Percentiles rank a stretch among this genome's conserved stretches.
Evolutionary conservation across 2,888 invertebrate genomes (phyloP).

Genomic region (Lasioglossum villosulum): DNA sequence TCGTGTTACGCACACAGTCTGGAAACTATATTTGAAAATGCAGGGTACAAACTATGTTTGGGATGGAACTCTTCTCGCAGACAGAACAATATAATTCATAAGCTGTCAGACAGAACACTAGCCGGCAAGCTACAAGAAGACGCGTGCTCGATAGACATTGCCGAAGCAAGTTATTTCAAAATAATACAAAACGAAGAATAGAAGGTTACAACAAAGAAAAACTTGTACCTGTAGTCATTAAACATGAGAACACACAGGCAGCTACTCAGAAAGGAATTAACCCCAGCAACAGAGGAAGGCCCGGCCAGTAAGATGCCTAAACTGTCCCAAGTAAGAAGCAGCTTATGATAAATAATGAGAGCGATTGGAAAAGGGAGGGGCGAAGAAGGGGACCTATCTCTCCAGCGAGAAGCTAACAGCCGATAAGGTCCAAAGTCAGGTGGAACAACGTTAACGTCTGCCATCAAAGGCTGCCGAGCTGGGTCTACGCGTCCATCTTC

Average conservation of each 20-base stretch:
- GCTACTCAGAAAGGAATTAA: neutral
- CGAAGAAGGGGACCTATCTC: constrained; percentile 1
- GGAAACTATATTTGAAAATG: neutral
- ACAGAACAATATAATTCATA: neutral
- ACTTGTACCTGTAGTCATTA: neutral
- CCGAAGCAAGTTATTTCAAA: neutral
- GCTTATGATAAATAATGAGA: neutral
- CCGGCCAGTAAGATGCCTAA: neutral
- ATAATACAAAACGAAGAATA: neutral
- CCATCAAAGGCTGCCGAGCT: constrained; percentile 62
- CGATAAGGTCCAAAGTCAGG: constrained; percentile 38
- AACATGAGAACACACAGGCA: neutral
- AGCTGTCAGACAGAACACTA: neutral
- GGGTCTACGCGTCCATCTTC: constrained; percentile 48
- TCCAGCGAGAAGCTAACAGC: constrained; percentile 4
- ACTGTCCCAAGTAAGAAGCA: neutral
- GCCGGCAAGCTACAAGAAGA: neutral
- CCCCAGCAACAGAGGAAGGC: neutral
- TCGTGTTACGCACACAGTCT: neutral
- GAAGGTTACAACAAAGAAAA: neutral
- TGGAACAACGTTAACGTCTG: constrained; percentile 60
- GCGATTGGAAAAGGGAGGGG: neutral
- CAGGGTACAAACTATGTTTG: neutral
- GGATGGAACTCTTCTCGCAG: neutral
- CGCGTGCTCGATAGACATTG: neutral